These are phyloP conservation scores for Procavia capensis DNA, from an alignment of 2,113 vertebrate genomes.

Conservation along the genomic window DNA sequence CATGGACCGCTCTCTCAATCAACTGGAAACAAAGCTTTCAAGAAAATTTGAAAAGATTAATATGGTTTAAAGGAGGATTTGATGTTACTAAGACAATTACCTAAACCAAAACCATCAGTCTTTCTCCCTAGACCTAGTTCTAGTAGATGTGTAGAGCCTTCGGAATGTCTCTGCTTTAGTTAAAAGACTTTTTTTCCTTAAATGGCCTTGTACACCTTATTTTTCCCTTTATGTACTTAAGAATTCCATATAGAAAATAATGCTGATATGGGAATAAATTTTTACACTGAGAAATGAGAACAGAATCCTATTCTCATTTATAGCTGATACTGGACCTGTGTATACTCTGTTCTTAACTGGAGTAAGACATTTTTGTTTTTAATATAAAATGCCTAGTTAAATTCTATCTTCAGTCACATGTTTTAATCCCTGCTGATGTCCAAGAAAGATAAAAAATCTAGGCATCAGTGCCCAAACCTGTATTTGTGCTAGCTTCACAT, in stretches of 20 bases:
- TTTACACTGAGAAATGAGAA: conserved; percentile 71
- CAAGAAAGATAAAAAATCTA: background rate
- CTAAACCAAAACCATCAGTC: background rate
- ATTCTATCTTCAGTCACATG: background rate
- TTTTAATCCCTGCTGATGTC: conserved; percentile 39
- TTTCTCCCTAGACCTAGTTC: background rate
- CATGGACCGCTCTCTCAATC: conserved; percentile 65
- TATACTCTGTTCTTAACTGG: conserved; percentile 66
- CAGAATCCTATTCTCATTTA: conserved; percentile 67
- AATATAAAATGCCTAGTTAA: conserved; percentile 33
- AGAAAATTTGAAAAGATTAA: conserved; percentile 76
- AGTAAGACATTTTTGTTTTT: conserved; percentile 48
- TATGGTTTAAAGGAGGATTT: conserved; percentile 69
- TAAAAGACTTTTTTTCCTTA: conserved; percentile 28
- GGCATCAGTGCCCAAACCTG: background rate
- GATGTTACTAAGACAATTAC: conserved; percentile 56
- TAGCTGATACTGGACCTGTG: conserved; percentile 43
- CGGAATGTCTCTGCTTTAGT: background rate
- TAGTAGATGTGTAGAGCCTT: background rate
- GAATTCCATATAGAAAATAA: conserved; percentile 62
- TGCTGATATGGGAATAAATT: conserved; percentile 31
- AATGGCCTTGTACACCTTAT: conserved; percentile 37
- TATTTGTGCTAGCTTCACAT: background rate
- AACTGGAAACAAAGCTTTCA: conserved; percentile 62
- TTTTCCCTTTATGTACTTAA: conserved; percentile 45